phyloP scores from a whole-genome alignment of 1,140 invertebrate genomes.

The Hermetia illucens region DNA sequence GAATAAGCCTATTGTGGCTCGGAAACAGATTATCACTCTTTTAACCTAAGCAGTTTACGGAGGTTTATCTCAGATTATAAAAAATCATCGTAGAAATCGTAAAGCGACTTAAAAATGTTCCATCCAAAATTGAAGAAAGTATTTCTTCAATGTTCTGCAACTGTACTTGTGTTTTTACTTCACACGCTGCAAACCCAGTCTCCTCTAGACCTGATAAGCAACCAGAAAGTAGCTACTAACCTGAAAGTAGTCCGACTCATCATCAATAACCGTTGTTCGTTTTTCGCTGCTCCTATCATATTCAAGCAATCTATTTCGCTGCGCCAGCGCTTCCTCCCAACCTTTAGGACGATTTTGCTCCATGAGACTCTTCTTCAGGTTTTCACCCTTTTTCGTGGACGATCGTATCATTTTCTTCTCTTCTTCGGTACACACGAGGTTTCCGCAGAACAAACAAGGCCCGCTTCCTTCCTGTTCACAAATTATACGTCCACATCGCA shows the following conservation, averaged over 20 bases:
- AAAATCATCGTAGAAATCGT: no score
- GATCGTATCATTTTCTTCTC: constrained; percentile 51
- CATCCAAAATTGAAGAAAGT: no score
- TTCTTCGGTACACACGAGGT: constrained; percentile 61
- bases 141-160: no score
- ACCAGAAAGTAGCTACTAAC: no score
- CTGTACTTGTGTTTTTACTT: no score
- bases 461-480: constrained; percentile 94
- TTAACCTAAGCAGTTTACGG: no score
- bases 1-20: no score
- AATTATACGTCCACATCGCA: constrained; percentile 86
- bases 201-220: no score
- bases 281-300: constrained; percentile 74
- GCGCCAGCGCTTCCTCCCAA: constrained; percentile 56
- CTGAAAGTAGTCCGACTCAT: constrained; percentile 87
- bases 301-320: constrained; percentile 71
- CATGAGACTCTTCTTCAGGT: constrained; percentile 54
- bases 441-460: constrained; percentile 84
- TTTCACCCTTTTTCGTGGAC: constrained; percentile 52
- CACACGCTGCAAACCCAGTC: no score
- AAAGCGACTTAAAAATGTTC: no score
- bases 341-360: constrained; percentile 38
- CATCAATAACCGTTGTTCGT: constrained; percentile 84
- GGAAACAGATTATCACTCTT: no score
- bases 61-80: no score